Evolutionary conservation across 2,113 vertebrate species (phyloP), one percentile per base, ranked within the genome.

Genomic region (Pseudorectes ferrugineus): DNA sequence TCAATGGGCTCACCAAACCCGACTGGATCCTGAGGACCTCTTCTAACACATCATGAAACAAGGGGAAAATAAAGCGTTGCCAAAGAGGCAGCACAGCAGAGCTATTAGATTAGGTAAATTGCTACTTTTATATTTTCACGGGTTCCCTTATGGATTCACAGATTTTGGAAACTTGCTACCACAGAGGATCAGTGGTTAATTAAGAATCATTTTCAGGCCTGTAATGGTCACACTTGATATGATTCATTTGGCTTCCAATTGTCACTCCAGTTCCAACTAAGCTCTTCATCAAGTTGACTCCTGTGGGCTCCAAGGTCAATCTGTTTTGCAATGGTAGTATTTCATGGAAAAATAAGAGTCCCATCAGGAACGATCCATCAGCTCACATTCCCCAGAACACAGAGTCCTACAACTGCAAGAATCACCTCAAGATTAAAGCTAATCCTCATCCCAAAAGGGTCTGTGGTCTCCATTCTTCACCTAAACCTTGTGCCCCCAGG

Each of bases 121-220:
- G 76, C 88, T 90, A 82, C 92, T 97, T 89, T 76, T 95, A 89
- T 63, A 88, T 93, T 97, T 98, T 95, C 68, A 42, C 11, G 19
- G 72, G 91, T 85, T 97, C 97, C 88, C 98, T 97, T 75, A 94
- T 93, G 98, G 96, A 97, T 97, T 94, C 95, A 94, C 43, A 96
- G 96, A 98, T 95, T 94, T 98, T 97, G 97, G 97, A 97, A 96
- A 96, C 96, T 97, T 93, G 96, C 92, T 94, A 97, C 97, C 97
- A 96, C 97, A 97, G 98, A 97, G 98, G 98, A 98, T 98, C 97
- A 97, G 85, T 96, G 97, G 97, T 98, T 99, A 98, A 99, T 98
- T 98, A 98, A 98, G 97, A 98, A 98, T 96, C 87, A 96, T 97
- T 97, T 97, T 97, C 97, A 98, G 98, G 95, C 97, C 97, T 94